Evolutionary conservation across 2,888 invertebrate species (phyloP), one percentile per base, ranked within the genome.

Genomic region (Athalia circularis): DNA sequence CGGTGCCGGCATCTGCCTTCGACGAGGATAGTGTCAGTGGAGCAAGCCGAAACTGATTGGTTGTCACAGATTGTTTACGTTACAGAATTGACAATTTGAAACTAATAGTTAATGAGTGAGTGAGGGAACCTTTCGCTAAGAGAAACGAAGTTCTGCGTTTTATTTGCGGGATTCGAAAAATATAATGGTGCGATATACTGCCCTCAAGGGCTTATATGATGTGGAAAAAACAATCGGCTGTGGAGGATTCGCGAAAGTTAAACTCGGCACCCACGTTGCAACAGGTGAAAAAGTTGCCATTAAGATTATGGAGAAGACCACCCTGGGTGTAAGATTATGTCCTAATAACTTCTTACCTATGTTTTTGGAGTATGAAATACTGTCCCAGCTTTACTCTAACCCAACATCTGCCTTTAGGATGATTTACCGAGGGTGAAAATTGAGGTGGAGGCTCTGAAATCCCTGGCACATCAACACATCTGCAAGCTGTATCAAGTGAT

Each of bases 181-280:
- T 67, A 89, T 86, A 87, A 92, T 93, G 92, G 92, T 91, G 62
- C 90, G 91, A 81, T 91, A 92, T 86, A 85, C 86, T 77, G 92
- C 89, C 43, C 90, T 95, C 78, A 93, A 93, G 82, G 94, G 94
- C 50, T 91, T 93, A 57, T 95, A 95, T 84, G 93, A 94, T 81
- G 87, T 94, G 57, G 93, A 94, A 82, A 94, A 94, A 87, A 95
- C 95, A 0, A 94, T 95, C 85, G 95, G 95, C 47, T 92, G 92
- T 89, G 95, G 96, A 80, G 96, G 96, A 70, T 96, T 96, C 90
- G 96, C 95, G 5, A 96, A 96, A 92, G 96, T 96, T 8, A 95
- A 95, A 87, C 91, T 95, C 75, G 96, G 94, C 7, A 95, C 94
- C 9, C 96, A 96, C 90, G 86, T 94, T 76, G 92, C 94, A n/a